Evolutionary conservation across 2,888 invertebrate genomes (phyloP).

Genomic region (Allygus modestus): DNA sequence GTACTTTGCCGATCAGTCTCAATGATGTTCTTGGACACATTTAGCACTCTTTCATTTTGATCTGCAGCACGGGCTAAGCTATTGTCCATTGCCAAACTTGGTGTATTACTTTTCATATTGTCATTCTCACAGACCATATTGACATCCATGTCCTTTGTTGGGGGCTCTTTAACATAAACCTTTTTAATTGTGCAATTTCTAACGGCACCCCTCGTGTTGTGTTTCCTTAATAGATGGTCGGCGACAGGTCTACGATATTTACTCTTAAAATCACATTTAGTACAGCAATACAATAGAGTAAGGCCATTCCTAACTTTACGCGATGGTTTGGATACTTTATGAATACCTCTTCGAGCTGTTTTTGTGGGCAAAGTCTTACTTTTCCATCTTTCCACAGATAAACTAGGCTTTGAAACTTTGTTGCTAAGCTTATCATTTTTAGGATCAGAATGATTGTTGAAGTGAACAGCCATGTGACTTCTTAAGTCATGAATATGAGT

Average conservation of each 20-base stretch:
- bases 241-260: background rate
- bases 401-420: background rate
- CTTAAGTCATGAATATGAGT: background rate
- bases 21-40: background rate
- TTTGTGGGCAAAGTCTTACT: background rate
- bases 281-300: background rate
- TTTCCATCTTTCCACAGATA: background rate
- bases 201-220: background rate
- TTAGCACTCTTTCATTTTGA: background rate
- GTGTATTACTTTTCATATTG: background rate
- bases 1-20: background rate
- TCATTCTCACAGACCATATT: background rate
- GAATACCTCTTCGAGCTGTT: background rate
- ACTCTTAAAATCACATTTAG: background rate
- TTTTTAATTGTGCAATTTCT: conserved; percentile 2
- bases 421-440: background rate
- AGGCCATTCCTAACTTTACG: background rate
- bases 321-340: background rate
- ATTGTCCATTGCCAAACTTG: background rate
- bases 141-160: background rate
- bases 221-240: background rate
- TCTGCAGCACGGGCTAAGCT: background rate
- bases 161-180: background rate
- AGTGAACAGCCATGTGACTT: background rate
- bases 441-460: background rate